Evolutionary conservation across 2,888 invertebrate genomes (phyloP).

Genomic region (Drosophila affinis): DNA sequence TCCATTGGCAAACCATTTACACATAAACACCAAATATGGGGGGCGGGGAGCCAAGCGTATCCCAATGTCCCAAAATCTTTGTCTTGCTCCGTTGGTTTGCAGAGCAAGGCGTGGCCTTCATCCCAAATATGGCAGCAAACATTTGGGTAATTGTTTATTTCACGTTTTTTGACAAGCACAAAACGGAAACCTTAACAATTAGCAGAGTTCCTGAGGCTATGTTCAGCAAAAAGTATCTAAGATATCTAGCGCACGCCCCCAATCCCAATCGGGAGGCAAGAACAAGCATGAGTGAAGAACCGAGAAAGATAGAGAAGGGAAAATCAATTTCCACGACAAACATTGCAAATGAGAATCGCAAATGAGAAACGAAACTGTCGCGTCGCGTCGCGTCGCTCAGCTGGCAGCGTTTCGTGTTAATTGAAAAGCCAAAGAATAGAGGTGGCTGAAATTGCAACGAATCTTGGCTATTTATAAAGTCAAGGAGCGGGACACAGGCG

Average conservation of each 20-base stretch:
- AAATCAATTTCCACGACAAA: slow-evolving; percentile 53
- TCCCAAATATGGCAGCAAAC: slow-evolving; percentile 61
- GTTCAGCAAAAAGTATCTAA: slow-evolving; percentile 6
- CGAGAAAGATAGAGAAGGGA: slow-evolving; percentile 9
- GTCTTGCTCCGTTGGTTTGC: slow-evolving; percentile 59
- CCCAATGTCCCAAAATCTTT: slow-evolving; percentile 43
- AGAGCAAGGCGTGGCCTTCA: slow-evolving; percentile 53
- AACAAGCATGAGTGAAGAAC: slow-evolving; percentile 11
- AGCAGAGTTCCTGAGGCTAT: slow-evolving; percentile 40
- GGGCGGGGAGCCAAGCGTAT: slow-evolving; percentile 40
- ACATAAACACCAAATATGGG: slow-evolving; percentile 54
- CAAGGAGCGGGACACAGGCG: slow-evolving; percentile 1
- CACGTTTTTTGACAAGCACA: slow-evolving; percentile 15
- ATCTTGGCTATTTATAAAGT: slow-evolving; percentile 62
- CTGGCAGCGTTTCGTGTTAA: slow-evolving; percentile 55
- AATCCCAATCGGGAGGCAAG: slow-evolving; percentile 29
- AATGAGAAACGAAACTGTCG: slow-evolving; percentile 34
- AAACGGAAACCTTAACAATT: slow-evolving; percentile 70
- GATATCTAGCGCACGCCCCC: slow-evolving; percentile 61
- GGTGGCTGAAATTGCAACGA: slow-evolving; percentile 58
- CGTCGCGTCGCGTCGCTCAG: slow-evolving; percentile 44
- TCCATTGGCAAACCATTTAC: slow-evolving; percentile 26
- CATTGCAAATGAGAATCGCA: slow-evolving; percentile 39
- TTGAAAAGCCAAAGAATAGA: slow-evolving; percentile 53
- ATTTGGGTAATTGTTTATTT: slow-evolving; percentile 62